These are phyloP conservation scores for Lordiphosa andalusiaca DNA, from an alignment of 2,888 invertebrate species.

Conservation along the genomic window DNA sequence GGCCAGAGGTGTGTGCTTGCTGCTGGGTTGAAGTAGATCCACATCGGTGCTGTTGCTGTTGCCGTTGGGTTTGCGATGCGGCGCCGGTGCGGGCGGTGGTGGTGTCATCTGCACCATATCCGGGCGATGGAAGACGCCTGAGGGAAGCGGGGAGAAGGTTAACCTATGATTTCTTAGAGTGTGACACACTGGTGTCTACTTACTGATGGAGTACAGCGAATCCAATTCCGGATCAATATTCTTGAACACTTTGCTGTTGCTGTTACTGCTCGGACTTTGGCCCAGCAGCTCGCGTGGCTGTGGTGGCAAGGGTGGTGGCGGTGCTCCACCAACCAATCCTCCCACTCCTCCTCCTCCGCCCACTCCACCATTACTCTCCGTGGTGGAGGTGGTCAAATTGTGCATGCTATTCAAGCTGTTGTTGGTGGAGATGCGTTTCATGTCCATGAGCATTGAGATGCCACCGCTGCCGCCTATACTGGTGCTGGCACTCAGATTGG, in stretches of 20 bases:
- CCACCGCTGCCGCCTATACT: constrained; percentile 65
- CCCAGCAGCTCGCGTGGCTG: constrained; percentile 66
- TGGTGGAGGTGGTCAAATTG: constrained; percentile 62
- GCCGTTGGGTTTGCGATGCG: constrained; percentile 83
- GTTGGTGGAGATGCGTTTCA: constrained; percentile 76
- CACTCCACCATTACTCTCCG: constrained; percentile 52
- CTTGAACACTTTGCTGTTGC: constrained; percentile 80
- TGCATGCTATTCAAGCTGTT: constrained; percentile 76
- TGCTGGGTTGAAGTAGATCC: constrained; percentile 54
- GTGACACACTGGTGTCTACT: constrained; percentile 44
- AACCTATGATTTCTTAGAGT: too few relatives aligned
- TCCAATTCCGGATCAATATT: constrained; percentile 84
- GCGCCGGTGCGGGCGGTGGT: constrained; percentile 88
- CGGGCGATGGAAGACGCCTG: constrained; percentile 79
- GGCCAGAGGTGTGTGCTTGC: constrained; percentile 42
- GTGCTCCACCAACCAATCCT: constrained; percentile 67
- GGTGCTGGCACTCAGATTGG: constrained; percentile 50
- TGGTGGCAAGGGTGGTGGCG: constrained; percentile 20
- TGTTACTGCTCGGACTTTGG: constrained; percentile 68
- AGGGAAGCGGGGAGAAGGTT: background rate
- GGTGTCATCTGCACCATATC: constrained; percentile 83
- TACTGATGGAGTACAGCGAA: constrained; percentile 87
- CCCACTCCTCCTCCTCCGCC: background rate
- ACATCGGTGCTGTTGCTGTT: constrained; percentile 56
- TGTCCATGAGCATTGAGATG: constrained; percentile 79